These are phyloP conservation scores for Pogonocichla stellata DNA, from an alignment of 2,113 vertebrate genomes.

Conservation along the genomic window DNA sequence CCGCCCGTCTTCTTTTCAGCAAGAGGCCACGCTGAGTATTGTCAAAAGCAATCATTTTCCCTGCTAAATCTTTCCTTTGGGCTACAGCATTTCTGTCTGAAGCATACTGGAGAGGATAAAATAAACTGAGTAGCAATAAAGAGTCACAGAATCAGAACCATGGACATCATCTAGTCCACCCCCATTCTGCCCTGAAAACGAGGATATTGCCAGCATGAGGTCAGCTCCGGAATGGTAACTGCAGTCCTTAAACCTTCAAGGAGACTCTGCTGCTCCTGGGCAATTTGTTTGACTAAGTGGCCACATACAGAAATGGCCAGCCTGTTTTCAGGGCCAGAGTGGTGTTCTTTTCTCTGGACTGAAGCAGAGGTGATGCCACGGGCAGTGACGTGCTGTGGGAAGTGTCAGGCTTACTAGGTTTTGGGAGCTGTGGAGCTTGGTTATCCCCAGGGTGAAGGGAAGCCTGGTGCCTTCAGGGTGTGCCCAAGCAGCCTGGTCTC, in stretches of 20 bases:
- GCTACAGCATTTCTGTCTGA: not conserved
- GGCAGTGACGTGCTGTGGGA: not conserved
- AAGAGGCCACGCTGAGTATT: not conserved
- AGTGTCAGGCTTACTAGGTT: fast-evolving
- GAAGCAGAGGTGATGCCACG: not conserved
- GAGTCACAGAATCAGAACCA: not conserved
- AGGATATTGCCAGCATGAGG: not conserved
- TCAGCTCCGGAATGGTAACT: not conserved
- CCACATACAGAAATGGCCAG: not conserved
- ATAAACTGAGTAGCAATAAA: not conserved
- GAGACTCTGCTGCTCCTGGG: not conserved
- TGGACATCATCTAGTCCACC: not conserved
- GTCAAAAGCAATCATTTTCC: not conserved
- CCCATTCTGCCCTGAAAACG: not conserved
- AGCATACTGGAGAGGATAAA: not conserved
- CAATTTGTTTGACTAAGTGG: not conserved
- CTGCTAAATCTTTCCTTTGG: constrained; percentile 18
- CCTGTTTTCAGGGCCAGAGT: not conserved
- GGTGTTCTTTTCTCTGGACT: not conserved
- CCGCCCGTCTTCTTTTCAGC: not conserved
- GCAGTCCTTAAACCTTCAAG: not conserved
- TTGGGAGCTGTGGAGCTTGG: not conserved
- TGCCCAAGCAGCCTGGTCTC: not conserved
- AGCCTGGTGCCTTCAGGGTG: not conserved
- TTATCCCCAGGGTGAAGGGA: not conserved